Base-by-base conservation (phyloP, 1,140 invertebrate genomes). In the Ceratina japonica region DNA sequence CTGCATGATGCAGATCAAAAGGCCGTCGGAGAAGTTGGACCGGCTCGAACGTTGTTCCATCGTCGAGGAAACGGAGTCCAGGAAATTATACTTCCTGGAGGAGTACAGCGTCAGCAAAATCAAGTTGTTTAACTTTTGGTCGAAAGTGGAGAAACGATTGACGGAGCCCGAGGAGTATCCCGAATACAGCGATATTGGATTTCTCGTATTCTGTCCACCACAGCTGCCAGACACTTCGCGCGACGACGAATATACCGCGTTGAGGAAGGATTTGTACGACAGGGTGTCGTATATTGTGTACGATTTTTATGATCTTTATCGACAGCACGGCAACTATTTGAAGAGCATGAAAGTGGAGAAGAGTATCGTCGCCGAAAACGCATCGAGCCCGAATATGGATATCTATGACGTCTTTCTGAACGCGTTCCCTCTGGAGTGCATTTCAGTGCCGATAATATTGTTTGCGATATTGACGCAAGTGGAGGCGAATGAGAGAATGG, bases 291-390 rank as follows among this genome's bases (percentile, higher is more conserved):
- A 84, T 70, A 87, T 93, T 20, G 88, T 93, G 78, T 94, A 93
- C 62, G 93, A 94, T 82, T 85, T 94, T 37, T 92, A 93, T 84
- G 93, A 94, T 84, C 89, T 93, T 70, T 90, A 87, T 22, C 83
- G 91, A 80, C 93, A 94, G 79, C 92, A 94, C 79, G 63, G 66
- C 3, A 84, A 92, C 78, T 94, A 93, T 78, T 87, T 94, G 74
- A 82, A 91, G 15, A 93, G 91, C 68, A 93, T 94, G 90, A 87
- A 91, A 20, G 18, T 92, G 13, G 62, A 83, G 18, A 71, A 70
- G 16, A 7, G 24, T 62, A 87, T 93, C 51, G 84, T 92, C 58
- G 73, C 87, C 68, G 90, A 92, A 52, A 54, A 24, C 2, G 37
- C 37, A 76, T 90, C 4, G 74, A 80, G 56, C 80, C 24, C 62